These are phyloP conservation scores for Seriola quinqueradiata DNA, from an alignment of 2,113 vertebrate genomes.

Conservation along the genomic window DNA sequence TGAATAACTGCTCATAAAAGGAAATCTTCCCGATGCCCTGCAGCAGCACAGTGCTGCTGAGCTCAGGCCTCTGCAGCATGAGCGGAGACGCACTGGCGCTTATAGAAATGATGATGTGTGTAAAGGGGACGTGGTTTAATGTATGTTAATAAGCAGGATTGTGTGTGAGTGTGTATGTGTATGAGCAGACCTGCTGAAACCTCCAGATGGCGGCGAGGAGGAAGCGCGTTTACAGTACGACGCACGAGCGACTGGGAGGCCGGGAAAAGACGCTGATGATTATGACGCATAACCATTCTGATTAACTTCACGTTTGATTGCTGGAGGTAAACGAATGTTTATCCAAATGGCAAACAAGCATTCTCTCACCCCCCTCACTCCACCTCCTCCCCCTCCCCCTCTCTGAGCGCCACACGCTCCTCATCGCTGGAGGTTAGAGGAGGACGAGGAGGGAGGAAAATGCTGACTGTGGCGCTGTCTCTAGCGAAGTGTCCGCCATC, in stretches of 20 bases:
- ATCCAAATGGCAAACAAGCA: conserved; percentile 79
- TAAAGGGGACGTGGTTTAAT: conserved; percentile 59
- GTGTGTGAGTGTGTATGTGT: conserved; percentile 18
- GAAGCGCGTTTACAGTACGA: conserved; percentile 50
- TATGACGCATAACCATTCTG: conserved; percentile 80
- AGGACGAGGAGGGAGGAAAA: conserved; percentile 45
- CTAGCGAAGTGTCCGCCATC: conserved; percentile 45
- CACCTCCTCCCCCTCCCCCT: background rate
- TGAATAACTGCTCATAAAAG: conserved; percentile 32
- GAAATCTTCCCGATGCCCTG: conserved; percentile 42
- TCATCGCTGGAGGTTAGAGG: conserved; percentile 57
- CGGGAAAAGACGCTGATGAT: conserved; percentile 65
- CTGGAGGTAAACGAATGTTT: conserved; percentile 84
- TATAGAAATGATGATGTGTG: conserved; percentile 66
- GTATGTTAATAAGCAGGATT: conserved; percentile 63
- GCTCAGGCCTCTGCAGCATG: conserved; percentile 68
- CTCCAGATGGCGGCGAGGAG: conserved; percentile 62
- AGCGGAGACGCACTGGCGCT: conserved; percentile 32
- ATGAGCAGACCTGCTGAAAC: conserved; percentile 25
- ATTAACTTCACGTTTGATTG: conserved; percentile 83
- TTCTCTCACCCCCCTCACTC: background rate
- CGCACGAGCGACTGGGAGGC: conserved; percentile 45
- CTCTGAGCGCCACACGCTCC: conserved; percentile 3
- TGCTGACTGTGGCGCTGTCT: conserved; percentile 74
- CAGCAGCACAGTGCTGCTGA: conserved; percentile 62